Conservation (phyloP, 2,888 invertebrate species). For the Oxytorus armatus region DNA sequence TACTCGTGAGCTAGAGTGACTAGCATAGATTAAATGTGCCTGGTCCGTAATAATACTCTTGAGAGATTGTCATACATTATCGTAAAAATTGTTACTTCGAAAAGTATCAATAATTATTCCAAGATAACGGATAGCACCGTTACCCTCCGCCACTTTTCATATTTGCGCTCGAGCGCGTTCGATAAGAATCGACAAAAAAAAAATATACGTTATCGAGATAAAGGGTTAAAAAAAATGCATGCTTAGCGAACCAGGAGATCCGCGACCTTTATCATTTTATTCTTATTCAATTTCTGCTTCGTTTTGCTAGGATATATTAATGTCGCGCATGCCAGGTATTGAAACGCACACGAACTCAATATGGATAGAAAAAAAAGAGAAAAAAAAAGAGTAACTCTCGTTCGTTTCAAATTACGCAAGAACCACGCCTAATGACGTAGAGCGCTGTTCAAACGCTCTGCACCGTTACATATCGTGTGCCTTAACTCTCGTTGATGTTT, state of each 20-base stretch:
- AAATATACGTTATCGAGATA: not conserved
- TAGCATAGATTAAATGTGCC: not conserved
- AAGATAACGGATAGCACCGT: constrained; percentile 26
- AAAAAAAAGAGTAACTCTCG: constrained; percentile 63
- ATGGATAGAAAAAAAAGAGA: constrained; percentile 27
- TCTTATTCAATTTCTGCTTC: constrained; percentile 14
- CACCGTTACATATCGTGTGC: constrained; percentile 59
- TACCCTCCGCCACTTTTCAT: constrained; percentile 34
- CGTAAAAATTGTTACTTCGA: constrained; percentile 19
- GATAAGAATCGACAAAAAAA: constrained; percentile 22
- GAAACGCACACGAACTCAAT: constrained; percentile 14
- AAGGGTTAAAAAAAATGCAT: constrained; percentile 21
- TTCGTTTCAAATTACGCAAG: constrained; percentile 74
- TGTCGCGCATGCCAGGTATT: constrained; percentile 6
- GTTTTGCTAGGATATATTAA: constrained; percentile 24
- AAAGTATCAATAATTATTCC: constrained; percentile 43
- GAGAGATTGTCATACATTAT: not conserved
- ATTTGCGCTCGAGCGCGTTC: constrained; percentile 52
- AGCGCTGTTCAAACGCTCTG: constrained; percentile 53
- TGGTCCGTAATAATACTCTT: constrained; percentile 25
- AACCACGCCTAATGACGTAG: constrained; percentile 79
- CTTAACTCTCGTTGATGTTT: constrained; percentile 63
- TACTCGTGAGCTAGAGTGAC: constrained; percentile 20
- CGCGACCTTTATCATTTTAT: constrained; percentile 51
- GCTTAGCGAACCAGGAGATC: constrained; percentile 17